Conservation (phyloP, 2,888 invertebrate genomes). For the Himalopsyche anomala region DNA sequence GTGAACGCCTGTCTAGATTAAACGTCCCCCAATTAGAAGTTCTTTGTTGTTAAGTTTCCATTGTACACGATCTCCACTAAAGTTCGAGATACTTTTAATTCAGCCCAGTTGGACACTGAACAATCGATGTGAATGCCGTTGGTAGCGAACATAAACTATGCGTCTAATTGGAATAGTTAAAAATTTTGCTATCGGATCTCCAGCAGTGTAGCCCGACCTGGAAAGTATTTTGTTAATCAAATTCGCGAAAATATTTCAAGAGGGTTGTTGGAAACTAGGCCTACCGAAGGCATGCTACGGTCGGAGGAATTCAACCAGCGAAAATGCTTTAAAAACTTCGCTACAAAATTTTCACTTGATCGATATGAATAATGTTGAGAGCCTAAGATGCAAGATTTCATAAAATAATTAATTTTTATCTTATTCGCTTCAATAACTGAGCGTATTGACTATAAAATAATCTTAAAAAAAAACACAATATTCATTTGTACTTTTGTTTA, state of each 20-base stretch:
- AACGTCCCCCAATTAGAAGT: neutral
- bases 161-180: constrained; percentile 53
- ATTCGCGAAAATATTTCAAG: constrained; percentile 49
- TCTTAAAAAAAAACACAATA: too few relatives aligned
- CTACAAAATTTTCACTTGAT: neutral
- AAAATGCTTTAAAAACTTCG: constrained; percentile 23
- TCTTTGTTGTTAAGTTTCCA: neutral
- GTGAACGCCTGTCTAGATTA: neutral
- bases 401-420: too few relatives aligned
- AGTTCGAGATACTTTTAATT: constrained; percentile 12
- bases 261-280: constrained; percentile 37
- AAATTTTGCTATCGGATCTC: constrained; percentile 41
- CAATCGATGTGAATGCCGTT: constrained; percentile 3
- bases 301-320: constrained; percentile 7
- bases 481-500: too few relatives aligned
- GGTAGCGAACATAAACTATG: constrained; percentile 41
- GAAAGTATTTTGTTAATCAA: constrained; percentile 54
- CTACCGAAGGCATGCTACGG: neutral
- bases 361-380: neutral
- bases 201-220: constrained; percentile 11
- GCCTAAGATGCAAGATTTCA: too few relatives aligned
- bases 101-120: neutral
- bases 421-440: too few relatives aligned
- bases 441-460: too few relatives aligned
- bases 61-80: neutral